A percentile compares a stretch with the other conserved stretches of the same genome.
phyloP scores from a whole-genome alignment of 2,888 invertebrate genomes.

The Dynastes maya region DNA sequence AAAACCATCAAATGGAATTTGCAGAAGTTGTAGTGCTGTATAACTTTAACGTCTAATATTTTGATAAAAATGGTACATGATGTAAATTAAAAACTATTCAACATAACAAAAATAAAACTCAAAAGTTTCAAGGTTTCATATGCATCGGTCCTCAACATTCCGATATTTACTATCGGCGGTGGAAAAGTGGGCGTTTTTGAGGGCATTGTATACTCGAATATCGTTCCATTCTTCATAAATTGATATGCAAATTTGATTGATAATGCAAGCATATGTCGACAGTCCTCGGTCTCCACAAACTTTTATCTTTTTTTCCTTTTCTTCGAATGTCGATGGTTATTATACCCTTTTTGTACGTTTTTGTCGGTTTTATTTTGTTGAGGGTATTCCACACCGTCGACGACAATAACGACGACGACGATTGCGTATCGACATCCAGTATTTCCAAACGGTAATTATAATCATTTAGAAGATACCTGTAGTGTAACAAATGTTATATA shows the following conservation, averaged over 20 bases:
- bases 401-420: conserved; percentile 26
- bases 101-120: background rate
- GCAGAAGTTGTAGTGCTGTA: too few relatives aligned
- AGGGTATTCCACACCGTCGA: conserved; percentile 9
- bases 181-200: conserved; percentile 59
- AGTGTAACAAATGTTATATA: conserved; percentile 52
- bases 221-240: conserved; percentile 52
- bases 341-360: conserved; percentile 8
- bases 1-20: too few relatives aligned
- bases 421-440: conserved; percentile 29
- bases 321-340: conserved; percentile 11
- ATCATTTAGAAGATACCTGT: conserved; percentile 50
- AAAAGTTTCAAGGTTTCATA: background rate
- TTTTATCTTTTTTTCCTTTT: conserved; percentile 12
- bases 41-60: too few relatives aligned
- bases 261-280: conserved; percentile 47
- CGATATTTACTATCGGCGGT: conserved; percentile 15
- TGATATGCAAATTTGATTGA: conserved; percentile 52
- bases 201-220: conserved; percentile 52
- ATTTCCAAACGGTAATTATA: conserved; percentile 49
- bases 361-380: conserved; percentile 30
- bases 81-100: too few relatives aligned
- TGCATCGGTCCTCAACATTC: conserved; percentile 5
- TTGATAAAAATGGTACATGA: too few relatives aligned
- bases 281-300: conserved; percentile 32